Base-by-base conservation (phyloP, 2,888 invertebrate genomes). In the Trissolcus japonicus region DNA sequence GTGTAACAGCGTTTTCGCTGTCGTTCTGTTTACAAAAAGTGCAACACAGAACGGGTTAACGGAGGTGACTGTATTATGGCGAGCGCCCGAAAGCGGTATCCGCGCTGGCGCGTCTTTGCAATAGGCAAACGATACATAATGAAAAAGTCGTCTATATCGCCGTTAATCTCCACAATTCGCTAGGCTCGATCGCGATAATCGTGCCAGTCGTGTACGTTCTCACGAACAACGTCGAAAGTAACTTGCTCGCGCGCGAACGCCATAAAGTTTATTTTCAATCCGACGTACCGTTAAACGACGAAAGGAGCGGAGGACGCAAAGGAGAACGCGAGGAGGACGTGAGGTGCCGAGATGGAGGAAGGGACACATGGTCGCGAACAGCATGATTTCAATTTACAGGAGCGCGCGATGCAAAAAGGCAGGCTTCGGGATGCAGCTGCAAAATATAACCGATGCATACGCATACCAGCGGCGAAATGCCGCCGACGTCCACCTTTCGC, bases 261-360 rank as follows among this genome's bases (percentile, higher is more conserved):
- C 78, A 80, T 82, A 80, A 82, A 81, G 78, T 78, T 77, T 81
- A 81, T 82, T 82, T 82, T 82, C 79, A 81, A 82, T 80, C 78
- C 80, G 69, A 48, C 73, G 61, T 79, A 75, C 82, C 81, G 82
- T 82, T 82, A 81, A 80, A 76, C 74, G 76, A 79, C 53, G 72
- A 73, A 71, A 74, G 75, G 71, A 66, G 77, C 51, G 72, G 57
- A 67, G 68, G 63, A 62, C 62, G 62, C 48, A 19, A 61, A 69
- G 46, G 72, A 72, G 72, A 65, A 72, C 65, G 73, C 63, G 53
- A 73, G 67, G 60, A 72, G 55, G 55, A 65, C 66, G 53, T 59
- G 67, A 68, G 68, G 77, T 69, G 62, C 55, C 35, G 74, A 56
- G 69, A 50, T 73, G 59, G 55, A 68, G 76, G 61, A 76, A 68